Evolutionary conservation across 2,888 invertebrate species (phyloP), one percentile per base, ranked within the genome.

Genomic region (Apotomis betuletana): DNA sequence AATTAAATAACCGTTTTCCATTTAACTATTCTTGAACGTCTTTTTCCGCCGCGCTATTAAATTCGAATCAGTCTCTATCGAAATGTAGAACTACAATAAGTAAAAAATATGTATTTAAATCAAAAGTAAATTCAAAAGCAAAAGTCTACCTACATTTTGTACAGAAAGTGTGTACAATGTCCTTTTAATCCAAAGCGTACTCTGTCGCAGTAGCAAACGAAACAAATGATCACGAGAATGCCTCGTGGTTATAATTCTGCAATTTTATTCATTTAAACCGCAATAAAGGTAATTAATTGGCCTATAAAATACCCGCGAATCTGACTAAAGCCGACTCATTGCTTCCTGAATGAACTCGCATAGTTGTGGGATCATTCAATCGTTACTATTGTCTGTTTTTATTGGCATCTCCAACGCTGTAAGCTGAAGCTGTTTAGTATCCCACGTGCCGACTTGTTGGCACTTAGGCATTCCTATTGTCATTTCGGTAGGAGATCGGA

Each of bases 351-450:
- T 68, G 63, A 72, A 72, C 52, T 63, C 67, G 41, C 15, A 64
- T 64, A 60, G 51, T 69, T 73, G 58, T 15, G 67, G 54, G 72
- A 73, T 73, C 69, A 64, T 64, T 73, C 69, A 73, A 70, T 70
- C 64, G 52, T 44, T 62, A 67, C 63, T 61, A 67, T 62, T 71
- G 71, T 67, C 67, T 71, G 67, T 71, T 67, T 71, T 71, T 55
- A 67, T 71, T 67, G 71, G 61, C 57, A 52, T 60, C 61, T 62
- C 65, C 60, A 41, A 62, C 51, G 51, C 55, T 61, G 57, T 46
- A 65, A 49, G 46, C 64, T 51, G 54, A 44, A 46, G 41, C 55
- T 70, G 70, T 70, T 70, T 67, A 65, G 65, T 55, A 41, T 70
- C 52, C 12, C 10, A 60, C 57, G 9, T 61, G 41, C 62, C 51